A percentile compares a stretch with the other conserved stretches of the same genome.
Evolutionary conservation across 2,888 invertebrate species (phyloP).

Genomic region (Cotesia congregata): DNA sequence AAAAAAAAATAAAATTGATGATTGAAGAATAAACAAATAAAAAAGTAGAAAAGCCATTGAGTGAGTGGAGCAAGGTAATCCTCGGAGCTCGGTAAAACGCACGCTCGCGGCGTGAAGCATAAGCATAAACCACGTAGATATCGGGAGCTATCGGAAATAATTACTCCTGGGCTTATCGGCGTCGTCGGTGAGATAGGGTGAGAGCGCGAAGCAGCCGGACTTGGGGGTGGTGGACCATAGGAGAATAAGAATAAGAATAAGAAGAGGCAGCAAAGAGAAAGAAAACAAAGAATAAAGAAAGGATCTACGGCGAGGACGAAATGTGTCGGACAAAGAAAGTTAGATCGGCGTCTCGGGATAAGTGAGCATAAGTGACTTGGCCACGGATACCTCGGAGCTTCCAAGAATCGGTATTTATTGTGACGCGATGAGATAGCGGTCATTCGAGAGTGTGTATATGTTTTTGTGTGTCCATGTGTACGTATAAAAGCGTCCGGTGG

Average conservation of each 20-base stretch:
- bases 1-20: background rate
- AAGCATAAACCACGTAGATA: slow-evolving; percentile 59
- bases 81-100: slow-evolving; percentile 14
- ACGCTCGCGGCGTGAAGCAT: slow-evolving; percentile 49
- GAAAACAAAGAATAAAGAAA: slow-evolving; percentile 21
- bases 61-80: slow-evolving; percentile 14
- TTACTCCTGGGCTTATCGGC: slow-evolving; percentile 64
- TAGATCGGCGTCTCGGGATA: slow-evolving; percentile 56
- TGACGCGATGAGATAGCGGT: slow-evolving; percentile 68
- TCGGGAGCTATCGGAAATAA: slow-evolving; percentile 62
- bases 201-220: slow-evolving; percentile 48
- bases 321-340: slow-evolving; percentile 43
- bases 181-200: slow-evolving; percentile 51
- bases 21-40: background rate
- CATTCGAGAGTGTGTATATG: slow-evolving; percentile 48
- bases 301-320: slow-evolving; percentile 25
- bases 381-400: slow-evolving; percentile 54
- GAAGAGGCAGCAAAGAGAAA: slow-evolving; percentile 32
- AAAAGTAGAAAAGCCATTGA: background rate
- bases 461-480: slow-evolving; percentile 12
- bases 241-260: slow-evolving; percentile 38
- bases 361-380: slow-evolving; percentile 66
- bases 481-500: slow-evolving; percentile 20
- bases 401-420: slow-evolving; percentile 71
- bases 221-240: slow-evolving; percentile 21